Evolutionary conservation across 2,797 vertebrate genomes (phyloP), one percentile per base, ranked within the genome.

Genomic region (Microcaecilia unicolor): DNA sequence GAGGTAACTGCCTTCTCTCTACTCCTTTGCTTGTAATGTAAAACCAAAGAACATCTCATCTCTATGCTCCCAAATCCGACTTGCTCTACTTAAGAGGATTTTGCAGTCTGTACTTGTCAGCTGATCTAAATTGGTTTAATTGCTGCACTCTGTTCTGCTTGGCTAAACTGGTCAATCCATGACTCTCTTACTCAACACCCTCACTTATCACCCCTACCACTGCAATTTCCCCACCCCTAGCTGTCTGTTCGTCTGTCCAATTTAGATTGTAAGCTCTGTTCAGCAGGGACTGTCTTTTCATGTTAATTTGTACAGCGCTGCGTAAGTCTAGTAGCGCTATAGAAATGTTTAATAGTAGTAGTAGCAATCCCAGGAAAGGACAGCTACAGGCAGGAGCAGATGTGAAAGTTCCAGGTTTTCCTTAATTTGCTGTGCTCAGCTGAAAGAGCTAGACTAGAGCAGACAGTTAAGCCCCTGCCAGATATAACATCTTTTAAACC

Each of bases 341-440:
- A n/a, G n/a, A n/a, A n/a, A n/a, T n/a, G n/a, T n/a, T n/a, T n/a
- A n/a, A n/a, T n/a, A n/a, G n/a, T n/a, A n/a, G n/a, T n/a, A n/a
- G n/a, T n/a, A n/a, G 85, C 89, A 89, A 86, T 90, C 57, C 69
- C 55, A 54, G 44, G 32, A 89, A 93, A 96, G 92, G 90, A 88
- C 91, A 64, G 74, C 61, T 66, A 64, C 22, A 13, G 33, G 20
- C 31, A 20, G 11, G 29, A 32, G 38, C 21, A 29, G 33, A 37
- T 41, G 37, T 37, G 34, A 28, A 58, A 39, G 27, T 31, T 25
- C 25, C 23, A 18, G 27, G 34, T 46, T 52, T 52, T 49, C 14
- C 15, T 15, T 35, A 25, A 37, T 10, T 18, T 38, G 71, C 71
- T 78, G 63, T 81, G 57, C 62, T 68, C 62, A 69, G 73, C 78